These are phyloP conservation scores for Resseliella maxima DNA, from an alignment of 2,888 invertebrate species.

Conservation along the genomic window DNA sequence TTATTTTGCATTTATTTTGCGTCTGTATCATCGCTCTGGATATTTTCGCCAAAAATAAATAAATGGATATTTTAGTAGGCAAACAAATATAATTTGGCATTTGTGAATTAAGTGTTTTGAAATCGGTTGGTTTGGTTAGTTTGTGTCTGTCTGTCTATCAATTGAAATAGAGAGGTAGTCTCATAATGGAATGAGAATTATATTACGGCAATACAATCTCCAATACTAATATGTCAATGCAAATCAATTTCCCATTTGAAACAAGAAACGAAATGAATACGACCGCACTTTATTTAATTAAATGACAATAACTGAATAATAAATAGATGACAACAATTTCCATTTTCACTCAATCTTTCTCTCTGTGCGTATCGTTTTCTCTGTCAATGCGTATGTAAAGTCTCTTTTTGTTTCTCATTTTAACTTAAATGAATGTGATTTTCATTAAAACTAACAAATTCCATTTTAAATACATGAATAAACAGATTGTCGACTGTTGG, in stretches of 20 bases:
- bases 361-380: no score
- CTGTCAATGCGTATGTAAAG: no score
- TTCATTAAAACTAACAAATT: neutral
- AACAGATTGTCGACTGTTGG: neutral
- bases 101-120: constrained; percentile 15
- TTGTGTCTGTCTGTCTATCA: neutral
- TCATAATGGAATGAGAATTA: no score
- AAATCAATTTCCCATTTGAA: constrained; percentile 5
- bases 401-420: no score
- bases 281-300: constrained; percentile 16
- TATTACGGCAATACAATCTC: neutral
- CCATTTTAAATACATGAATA: constrained; percentile 12
- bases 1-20: no score
- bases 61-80: neutral
- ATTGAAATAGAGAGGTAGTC: no score
- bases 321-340: neutral
- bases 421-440: neutral
- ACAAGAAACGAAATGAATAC: neutral
- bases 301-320: constrained; percentile 36
- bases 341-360: no score
- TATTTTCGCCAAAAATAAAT: neutral
- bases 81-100: constrained; percentile 10
- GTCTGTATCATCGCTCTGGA: neutral
- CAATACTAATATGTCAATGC: neutral
- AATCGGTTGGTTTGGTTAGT: neutral